Conservation (phyloP, 1,140 invertebrate genomes). For the Drosophila grimshawi region DNA sequence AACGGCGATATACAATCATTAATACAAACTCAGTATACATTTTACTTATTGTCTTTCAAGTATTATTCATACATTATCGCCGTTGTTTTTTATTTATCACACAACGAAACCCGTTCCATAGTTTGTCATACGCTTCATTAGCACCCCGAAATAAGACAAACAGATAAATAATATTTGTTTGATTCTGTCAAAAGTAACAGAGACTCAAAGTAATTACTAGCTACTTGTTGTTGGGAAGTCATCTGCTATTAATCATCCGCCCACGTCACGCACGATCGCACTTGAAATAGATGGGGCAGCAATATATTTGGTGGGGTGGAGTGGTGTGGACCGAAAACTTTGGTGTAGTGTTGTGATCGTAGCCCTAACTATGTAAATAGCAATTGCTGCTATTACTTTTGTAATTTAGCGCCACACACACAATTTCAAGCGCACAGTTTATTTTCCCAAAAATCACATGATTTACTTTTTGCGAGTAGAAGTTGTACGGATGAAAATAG, state of each 20-base stretch:
- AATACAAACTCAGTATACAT: neutral
- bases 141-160: slow-evolving; percentile 51
- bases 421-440: slow-evolving; percentile 14
- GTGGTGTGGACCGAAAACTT: slow-evolving; percentile 1
- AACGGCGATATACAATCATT: slow-evolving; percentile 1
- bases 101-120: neutral
- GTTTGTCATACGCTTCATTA: slow-evolving; percentile 47
- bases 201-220: slow-evolving; percentile 19
- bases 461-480: slow-evolving; percentile 90
- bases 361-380: slow-evolving; percentile 39
- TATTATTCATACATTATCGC: slow-evolving; percentile 20
- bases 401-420: slow-evolving; percentile 48
- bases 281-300: neutral
- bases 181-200: slow-evolving; percentile 37
- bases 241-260: neutral
- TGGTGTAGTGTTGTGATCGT: neutral
- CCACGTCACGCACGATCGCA: slow-evolving; percentile 55
- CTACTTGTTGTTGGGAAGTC: slow-evolving; percentile 11
- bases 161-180: slow-evolving; percentile 36
- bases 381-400: slow-evolving; percentile 44
- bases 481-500: slow-evolving; percentile 90
- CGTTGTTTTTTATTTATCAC: slow-evolving; percentile 21
- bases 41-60: neutral
- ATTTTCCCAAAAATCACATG: slow-evolving; percentile 56
- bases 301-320: slow-evolving; percentile 1